Base-by-base conservation (phyloP, 2,797 vertebrate species). In the Rhinoraja longicauda region DNA sequence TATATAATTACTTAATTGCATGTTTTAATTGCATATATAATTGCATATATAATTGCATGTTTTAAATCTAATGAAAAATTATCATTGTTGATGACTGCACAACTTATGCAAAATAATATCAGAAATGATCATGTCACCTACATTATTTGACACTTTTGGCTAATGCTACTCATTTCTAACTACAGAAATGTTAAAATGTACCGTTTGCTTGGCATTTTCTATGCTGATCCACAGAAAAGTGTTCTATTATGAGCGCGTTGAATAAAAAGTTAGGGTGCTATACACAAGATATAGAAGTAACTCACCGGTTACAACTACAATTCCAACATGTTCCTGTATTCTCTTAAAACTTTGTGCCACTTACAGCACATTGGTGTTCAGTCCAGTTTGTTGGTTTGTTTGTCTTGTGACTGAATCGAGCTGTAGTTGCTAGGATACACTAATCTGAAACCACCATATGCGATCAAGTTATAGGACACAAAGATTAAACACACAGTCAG, bases 371-470 rank as follows among this genome's bases (percentile, higher is more conserved):
- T 92, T 73, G 70, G 26, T 75, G 9, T 70, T 13, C 39, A 45
- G 21, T 39, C 67, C 67, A 57, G 82, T 57, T 86, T 21, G 59
- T 59, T 19, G 82, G 90, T 92, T 92, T 92, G 90, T 92, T 92
- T 92, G 70, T n/a, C 64, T 91, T 92, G 90, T 29, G 90, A n/a
- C 39, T 53, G 39, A 75, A 73, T 92, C 90, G 92, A 53, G 70
- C 45, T 92, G 70, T n/a, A 0, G 90, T 92, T 92, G 90, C 90
- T 92, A 92, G 90, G 90, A 57, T 73, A 92, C 70, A 75, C 72
- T 92, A 92, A 92, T 92, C 90, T 92, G 81, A 84, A 84, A 84
- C 29, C 81, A 57, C 29, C 53, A 59, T 29, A 81, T 17, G 67
- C 70, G 53, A 53, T 92, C 90, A n/a, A 29, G 36, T 92, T 92